A percentile compares a stretch with the other conserved stretches of the same genome.
Conservation (phyloP, 2,888 invertebrate genomes). For the Cheiracanthium punctorium region DNA sequence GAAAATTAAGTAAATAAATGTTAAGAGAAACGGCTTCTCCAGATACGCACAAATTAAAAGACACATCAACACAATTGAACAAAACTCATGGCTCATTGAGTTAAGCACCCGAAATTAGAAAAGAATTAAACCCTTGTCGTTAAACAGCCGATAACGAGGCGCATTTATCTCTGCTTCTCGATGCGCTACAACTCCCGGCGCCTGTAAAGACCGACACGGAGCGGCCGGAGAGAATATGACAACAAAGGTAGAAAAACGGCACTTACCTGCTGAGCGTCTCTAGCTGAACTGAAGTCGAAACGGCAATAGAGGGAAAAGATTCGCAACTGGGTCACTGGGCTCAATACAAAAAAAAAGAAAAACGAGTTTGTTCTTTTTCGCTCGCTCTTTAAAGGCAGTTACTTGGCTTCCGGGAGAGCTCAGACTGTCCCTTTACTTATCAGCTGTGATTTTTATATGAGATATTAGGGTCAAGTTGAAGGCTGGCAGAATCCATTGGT, state of each 20-base stretch:
- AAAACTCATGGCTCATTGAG: too few relatives aligned
- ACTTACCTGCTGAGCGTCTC: conserved; percentile 6
- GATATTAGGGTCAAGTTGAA: conserved; percentile 3
- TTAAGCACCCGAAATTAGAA: too few relatives aligned
- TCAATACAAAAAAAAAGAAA: neutral
- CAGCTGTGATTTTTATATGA: neutral
- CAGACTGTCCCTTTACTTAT: neutral
- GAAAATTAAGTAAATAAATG: too few relatives aligned
- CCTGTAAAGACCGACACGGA: too few relatives aligned
- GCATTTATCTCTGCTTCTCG: neutral
- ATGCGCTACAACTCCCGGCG: neutral
- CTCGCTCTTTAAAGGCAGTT: neutral
- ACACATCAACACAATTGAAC: too few relatives aligned
- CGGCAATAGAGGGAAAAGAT: neutral
- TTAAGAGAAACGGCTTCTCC: too few relatives aligned
- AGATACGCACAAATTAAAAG: too few relatives aligned
- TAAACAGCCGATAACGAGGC: neutral
- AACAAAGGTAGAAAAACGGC: neutral
- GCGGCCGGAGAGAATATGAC: too few relatives aligned
- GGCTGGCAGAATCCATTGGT: neutral
- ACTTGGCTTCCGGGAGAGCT: neutral
- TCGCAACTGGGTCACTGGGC: conserved; percentile 3
- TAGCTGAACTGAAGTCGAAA: neutral
- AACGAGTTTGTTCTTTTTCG: conserved; percentile 13
- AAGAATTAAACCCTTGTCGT: too few relatives aligned